A percentile compares a stretch with the other conserved stretches of the same genome.
phyloP scores from a whole-genome alignment of 2,797 vertebrate genomes.

The Macroramphosus scolopax region DNA sequence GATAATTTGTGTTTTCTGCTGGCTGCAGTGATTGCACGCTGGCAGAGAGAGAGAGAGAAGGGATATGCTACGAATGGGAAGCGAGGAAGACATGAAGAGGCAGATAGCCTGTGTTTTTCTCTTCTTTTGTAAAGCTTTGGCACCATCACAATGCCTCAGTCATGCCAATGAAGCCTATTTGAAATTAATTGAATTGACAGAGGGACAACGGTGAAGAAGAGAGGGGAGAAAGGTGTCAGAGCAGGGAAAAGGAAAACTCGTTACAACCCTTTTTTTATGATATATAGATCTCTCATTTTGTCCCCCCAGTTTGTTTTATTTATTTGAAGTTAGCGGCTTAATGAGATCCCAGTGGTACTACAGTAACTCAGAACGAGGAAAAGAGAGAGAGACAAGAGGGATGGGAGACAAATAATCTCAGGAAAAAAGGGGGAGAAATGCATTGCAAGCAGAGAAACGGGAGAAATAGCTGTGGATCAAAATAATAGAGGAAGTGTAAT shows the following conservation, averaged over 20 bases:
- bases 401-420: slow-evolving; percentile 29
- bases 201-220: slow-evolving; percentile 61
- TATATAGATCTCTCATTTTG: slow-evolving; percentile 77
- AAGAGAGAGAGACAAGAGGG: slow-evolving; percentile 32
- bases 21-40: slow-evolving; percentile 62
- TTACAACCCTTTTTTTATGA: slow-evolving; percentile 56
- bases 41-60: no score
- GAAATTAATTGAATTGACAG: slow-evolving; percentile 78
- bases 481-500: slow-evolving; percentile 28
- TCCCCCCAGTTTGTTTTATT: slow-evolving; percentile 79
- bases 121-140: slow-evolving; percentile 58
- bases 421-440: slow-evolving; percentile 27
- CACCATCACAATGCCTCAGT: slow-evolving; percentile 65
- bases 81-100: slow-evolving; percentile 53
- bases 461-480: slow-evolving; percentile 23
- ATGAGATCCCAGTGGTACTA: slow-evolving; percentile 82
- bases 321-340: slow-evolving; percentile 82
- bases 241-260: slow-evolving; percentile 66
- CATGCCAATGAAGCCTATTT: slow-evolving; percentile 76
- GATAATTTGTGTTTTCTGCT: slow-evolving; percentile 47
- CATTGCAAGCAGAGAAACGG: slow-evolving; percentile 39
- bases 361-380: slow-evolving; percentile 56
- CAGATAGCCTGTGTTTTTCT: slow-evolving; percentile 41
- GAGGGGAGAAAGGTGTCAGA: slow-evolving; percentile 63
- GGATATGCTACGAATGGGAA: slow-evolving; percentile 54